phyloP scores from a whole-genome alignment of 2,888 invertebrate species.

The Pasiphila rectangulata region DNA sequence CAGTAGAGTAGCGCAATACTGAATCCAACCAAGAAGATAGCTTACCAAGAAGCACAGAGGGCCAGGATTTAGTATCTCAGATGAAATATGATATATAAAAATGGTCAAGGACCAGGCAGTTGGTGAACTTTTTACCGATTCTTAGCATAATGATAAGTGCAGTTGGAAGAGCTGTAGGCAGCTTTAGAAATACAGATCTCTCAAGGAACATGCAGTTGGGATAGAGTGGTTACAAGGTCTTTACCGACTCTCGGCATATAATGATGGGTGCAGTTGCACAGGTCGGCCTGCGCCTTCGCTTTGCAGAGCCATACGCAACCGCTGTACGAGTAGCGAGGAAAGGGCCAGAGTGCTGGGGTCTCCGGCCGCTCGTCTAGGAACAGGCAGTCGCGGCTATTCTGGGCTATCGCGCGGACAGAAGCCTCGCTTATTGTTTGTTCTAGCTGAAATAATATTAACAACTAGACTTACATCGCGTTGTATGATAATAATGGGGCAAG shows the following conservation, averaged over 20 bases:
- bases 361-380: conserved; percentile 78
- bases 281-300: conserved; percentile 69
- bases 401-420: conserved; percentile 70
- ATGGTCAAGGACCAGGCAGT: no score
- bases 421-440: conserved; percentile 82
- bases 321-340: conserved; percentile 80
- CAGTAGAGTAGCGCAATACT: no score
- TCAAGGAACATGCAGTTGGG: no score
- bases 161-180: no score
- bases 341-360: conserved; percentile 62
- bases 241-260: conserved; percentile 80
- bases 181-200: no score
- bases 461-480: no score
- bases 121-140: conserved; percentile 78
- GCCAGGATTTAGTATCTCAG: no score
- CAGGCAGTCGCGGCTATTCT: conserved; percentile 77
- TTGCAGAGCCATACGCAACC: conserved; percentile 82
- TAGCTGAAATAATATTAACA: no score
- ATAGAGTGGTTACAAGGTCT: no score
- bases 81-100: not conserved
- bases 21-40: no score
- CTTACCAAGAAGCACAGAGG: no score
- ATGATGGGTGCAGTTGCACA: conserved; percentile 84
- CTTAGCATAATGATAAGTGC: conserved; percentile 82
- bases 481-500: no score